Evolutionary conservation across 1,140 invertebrate genomes (phyloP).

Genomic region (Dryas iulia): DNA sequence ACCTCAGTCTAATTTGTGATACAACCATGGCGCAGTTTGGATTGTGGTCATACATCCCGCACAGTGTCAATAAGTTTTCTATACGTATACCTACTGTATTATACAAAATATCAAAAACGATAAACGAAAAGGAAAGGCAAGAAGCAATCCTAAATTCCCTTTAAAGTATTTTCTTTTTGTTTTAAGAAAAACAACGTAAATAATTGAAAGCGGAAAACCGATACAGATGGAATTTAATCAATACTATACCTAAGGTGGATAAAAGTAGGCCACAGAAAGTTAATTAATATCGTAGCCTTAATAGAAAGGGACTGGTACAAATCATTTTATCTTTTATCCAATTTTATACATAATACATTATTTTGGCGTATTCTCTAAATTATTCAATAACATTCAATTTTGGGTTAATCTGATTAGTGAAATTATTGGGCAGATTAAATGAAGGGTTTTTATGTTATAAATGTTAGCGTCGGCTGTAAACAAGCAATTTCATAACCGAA

Average conservation of each 20-base stretch:
- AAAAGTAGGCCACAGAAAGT: background rate
- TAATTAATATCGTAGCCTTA: background rate
- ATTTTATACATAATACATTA: background rate
- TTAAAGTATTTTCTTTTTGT: too few relatives aligned
- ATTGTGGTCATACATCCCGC: too few relatives aligned
- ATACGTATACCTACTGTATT: too few relatives aligned
- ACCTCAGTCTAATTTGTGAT: too few relatives aligned
- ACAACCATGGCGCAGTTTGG: too few relatives aligned
- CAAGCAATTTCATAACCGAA: conserved; percentile 2
- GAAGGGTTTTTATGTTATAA: background rate
- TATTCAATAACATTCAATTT: background rate
- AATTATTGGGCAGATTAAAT: conserved; percentile 12
- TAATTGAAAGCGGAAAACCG: background rate
- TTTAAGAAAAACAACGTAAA: too few relatives aligned
- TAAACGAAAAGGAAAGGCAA: too few relatives aligned
- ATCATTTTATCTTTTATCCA: background rate
- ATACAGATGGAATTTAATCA: background rate
- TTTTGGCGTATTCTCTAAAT: background rate
- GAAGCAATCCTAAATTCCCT: too few relatives aligned
- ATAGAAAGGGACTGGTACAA: background rate
- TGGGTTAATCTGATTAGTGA: background rate
- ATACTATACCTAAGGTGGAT: too few relatives aligned
- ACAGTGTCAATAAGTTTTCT: too few relatives aligned
- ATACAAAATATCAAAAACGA: too few relatives aligned
- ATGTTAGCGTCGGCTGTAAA: background rate